A percentile compares a stretch with the other conserved stretches of the same genome.
Conservation (phyloP, 2,797 vertebrate species). For the Telmatherina bonti region DNA sequence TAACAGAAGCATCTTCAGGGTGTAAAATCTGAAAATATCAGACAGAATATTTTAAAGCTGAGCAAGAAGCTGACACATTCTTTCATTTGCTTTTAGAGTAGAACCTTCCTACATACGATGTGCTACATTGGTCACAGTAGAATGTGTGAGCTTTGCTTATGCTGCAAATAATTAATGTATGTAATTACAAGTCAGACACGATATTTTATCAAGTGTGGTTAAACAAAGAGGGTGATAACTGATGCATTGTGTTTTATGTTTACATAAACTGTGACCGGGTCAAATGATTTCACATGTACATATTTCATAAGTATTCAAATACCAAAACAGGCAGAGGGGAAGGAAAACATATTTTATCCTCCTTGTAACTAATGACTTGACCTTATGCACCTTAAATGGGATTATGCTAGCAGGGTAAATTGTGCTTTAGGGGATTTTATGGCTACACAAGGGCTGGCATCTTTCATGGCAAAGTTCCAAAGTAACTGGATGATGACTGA, state of each 20-base stretch:
- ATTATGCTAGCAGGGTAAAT: conserved; percentile 17
- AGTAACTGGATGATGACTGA: not conserved
- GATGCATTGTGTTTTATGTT: conserved; percentile 6
- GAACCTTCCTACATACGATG: too few relatives aligned
- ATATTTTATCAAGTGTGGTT: not conserved
- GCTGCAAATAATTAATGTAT: not conserved
- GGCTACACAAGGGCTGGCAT: conserved; percentile 1
- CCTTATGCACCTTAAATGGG: conserved; percentile 7
- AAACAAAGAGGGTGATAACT: conserved; percentile 9
- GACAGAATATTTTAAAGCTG: not conserved
- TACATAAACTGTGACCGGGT: conserved; percentile 5
- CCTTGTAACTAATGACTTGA: conserved; percentile 8
- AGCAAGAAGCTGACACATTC: not conserved
- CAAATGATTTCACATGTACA: conserved; percentile 24
- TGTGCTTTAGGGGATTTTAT: conserved; percentile 15
- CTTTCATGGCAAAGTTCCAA: not conserved
- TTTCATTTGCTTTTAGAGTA: not conserved
- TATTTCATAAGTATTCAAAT: conserved; percentile 34
- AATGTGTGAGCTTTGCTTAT: not conserved
- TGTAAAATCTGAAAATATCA: not conserved
- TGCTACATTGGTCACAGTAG: not conserved
- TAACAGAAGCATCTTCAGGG: not conserved
- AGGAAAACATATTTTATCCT: conserved; percentile 14
- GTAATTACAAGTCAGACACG: conserved; percentile 15
- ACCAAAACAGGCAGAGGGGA: not conserved